Evolutionary conservation across 2,797 vertebrate genomes (phyloP), one percentile per base, ranked within the genome.

Genomic region (Clarias pachynema): DNA sequence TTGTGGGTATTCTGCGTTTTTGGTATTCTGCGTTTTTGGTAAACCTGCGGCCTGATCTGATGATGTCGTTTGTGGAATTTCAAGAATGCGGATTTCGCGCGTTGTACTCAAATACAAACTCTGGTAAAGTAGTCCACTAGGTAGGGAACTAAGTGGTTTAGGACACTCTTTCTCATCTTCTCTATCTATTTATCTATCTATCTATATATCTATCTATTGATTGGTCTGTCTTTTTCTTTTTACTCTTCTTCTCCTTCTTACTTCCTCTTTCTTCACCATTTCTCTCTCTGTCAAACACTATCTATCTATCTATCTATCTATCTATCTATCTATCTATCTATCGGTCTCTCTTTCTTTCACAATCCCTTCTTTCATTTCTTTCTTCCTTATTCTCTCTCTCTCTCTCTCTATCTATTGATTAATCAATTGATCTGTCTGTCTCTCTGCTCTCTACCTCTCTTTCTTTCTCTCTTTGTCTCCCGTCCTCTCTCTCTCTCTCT

Each of bases 1-100:
- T 66, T 37, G 37, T 57, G 79, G 69, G 66, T 77, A 68, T 84
- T 87, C 79, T 34, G 9, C 9, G 4, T 34, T 34, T 34, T n/a
- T n/a, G 69, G 66, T 77, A 68, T 84, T 87, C 79, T 34, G 9
- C 9, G 4, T 34, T 34, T n/a, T 24, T 24, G 29, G 26, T 59
- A 10, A 15, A 59, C 29, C 74, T 59, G 29, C 56, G 20, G 53
- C 8, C 14, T 34, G 2, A 22, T 59, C 56, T 22, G 53, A 49
- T 49, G 44, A 49, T 49, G 44, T 12, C 44, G 44, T 49, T 49
- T 77, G 29, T 34, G 53, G 74, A 29, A 34, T 59, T 57, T 57
- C 73, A 53, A 56, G 44, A 53, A 26, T 14, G 1, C 5, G 49
- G 24, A n/a, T 29, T 53, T 16, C 72, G 1, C 1, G 3, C 3